Evolutionary conservation across 2,113 vertebrate species (phyloP), one percentile per base, ranked within the genome.

Genomic region (Butorides virescens): DNA sequence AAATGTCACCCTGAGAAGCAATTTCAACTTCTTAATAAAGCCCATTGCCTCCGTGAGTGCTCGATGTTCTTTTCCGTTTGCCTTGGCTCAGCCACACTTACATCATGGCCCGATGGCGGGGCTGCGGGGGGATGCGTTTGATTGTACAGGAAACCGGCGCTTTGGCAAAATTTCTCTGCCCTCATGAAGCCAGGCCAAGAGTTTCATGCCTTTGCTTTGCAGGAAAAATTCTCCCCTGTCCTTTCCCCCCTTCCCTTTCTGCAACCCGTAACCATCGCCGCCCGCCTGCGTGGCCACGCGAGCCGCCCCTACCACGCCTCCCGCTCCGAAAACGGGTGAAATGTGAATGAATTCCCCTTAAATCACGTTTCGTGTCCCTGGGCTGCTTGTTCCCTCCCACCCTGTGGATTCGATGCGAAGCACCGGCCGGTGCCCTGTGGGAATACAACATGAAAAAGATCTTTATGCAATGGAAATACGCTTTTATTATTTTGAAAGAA

Each of bases 1-100:
- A 83, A 81, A 22, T 58, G 53, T 72, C 92, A 30, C 92, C 76
- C 46, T 44, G 59, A 23, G 52, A 52, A 52, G 71, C 62, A 70
- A 93, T 95, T 94, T 94, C 94, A 95, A 94, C 2, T 5, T 22
- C 46, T 79, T 73, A 73, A 92, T 61, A 75, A 93, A 95, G 52
- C 23, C 73, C 27, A 0, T 16, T 91, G 87, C 63, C 82, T 85
- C 62, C 12, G 14, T 15, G 88, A 91, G 85, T 90, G 93, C 89
- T 96, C 15, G 5, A 1, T 85, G 63, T 67, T 77, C 84, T 77
- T 82, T 68, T 73, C 62, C 76, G 2, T 62, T 47, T 91, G 67
- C 93, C 74, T 90, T 55, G 91, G 81, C 90, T 94, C 93, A 90
- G 87, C 75, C 90, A 71, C 72, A 9, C 88, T 79, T 32, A 59